Base-by-base conservation (phyloP, 1,140 invertebrate species). In the Manduca sexta region DNA sequence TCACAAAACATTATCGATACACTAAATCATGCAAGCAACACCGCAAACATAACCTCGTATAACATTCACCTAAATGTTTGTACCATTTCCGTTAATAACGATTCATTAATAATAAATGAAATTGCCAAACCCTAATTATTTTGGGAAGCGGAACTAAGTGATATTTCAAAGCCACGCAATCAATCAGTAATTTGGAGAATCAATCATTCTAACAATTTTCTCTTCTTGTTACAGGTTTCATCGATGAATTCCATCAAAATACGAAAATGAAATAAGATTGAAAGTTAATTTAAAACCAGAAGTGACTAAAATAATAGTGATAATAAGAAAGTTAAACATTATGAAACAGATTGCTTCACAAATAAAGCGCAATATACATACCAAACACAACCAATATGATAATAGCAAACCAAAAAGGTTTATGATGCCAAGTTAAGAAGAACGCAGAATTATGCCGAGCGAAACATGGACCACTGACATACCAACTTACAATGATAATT, bases 381-480 rank as follows among this genome's bases (percentile, higher is more conserved):
- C 21, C 49, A 45, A n/a, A 45, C 43, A 45, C 40, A 40, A 5
- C 18, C 65, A 66, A 62, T 35, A 75, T 74, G 74, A 64, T 59
- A 62, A 49, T 35, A 63, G 49, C 49, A 59, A 56, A 62, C 60
- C 62, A 53, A 52, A 50, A 56, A 55, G 64, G 67, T 62, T 75
- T 76, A 76, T 77, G 69, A 76, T 78, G 64, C 60, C 60, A 48
- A 71, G 52, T 64, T 74, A 71, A 63, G 31, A 64, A 61, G 33
- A 60, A 50, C 18, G 54, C 33, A 64, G 56, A 78, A 79, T 52
- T 76, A 78, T 78, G 77, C 71, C 62, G 65, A 66, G 56, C 64
- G 67, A 72, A 68, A 21, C 50, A 69, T 80, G 76, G 76, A 59
- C 52, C 8, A 47, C 52, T 38, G 67, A 65, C 35, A 56, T 58